Percentiles rank a stretch among this genome's conserved stretches.
Conservation (phyloP, 2,888 invertebrate genomes). For the Standfussiana lucernea region DNA sequence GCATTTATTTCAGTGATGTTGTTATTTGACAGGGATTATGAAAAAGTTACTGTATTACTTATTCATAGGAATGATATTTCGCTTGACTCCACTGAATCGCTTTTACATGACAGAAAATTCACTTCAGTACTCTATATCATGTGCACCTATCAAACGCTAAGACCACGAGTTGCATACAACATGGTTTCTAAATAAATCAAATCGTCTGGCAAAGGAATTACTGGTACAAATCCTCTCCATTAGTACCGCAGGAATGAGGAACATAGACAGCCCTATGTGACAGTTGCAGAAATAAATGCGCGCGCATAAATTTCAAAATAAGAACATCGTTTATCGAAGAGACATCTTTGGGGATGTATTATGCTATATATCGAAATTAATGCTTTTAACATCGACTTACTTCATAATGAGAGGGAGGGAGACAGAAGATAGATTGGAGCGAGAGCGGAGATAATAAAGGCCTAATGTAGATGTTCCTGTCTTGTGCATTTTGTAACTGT, state of each 20-base stretch:
- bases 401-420: slow-evolving; percentile 41
- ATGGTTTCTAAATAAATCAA: slow-evolving; percentile 52
- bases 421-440: slow-evolving; percentile 37
- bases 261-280: slow-evolving; percentile 66
- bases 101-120: slow-evolving; percentile 22
- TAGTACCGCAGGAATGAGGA: slow-evolving; percentile 56
- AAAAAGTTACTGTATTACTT: not conserved
- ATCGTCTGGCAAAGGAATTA: slow-evolving; percentile 46
- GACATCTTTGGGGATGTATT: slow-evolving; percentile 66
- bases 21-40: not conserved
- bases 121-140: slow-evolving; percentile 1
- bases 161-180: slow-evolving; percentile 28
- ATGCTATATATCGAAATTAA: slow-evolving; percentile 52
- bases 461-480: slow-evolving; percentile 72
- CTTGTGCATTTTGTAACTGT: slow-evolving; percentile 66
- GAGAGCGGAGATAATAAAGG: slow-evolving; percentile 66
- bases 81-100: not conserved
- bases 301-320: slow-evolving; percentile 83
- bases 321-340: slow-evolving; percentile 76
- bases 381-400: slow-evolving; percentile 46
- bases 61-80: slow-evolving; percentile 1
- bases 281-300: slow-evolving; percentile 75
- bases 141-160: slow-evolving; percentile 46
- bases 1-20: slow-evolving; percentile 36
- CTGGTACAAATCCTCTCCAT: slow-evolving; percentile 50